Conservation (phyloP, 2,797 vertebrate genomes). For the Anguilla pacifica region DNA sequence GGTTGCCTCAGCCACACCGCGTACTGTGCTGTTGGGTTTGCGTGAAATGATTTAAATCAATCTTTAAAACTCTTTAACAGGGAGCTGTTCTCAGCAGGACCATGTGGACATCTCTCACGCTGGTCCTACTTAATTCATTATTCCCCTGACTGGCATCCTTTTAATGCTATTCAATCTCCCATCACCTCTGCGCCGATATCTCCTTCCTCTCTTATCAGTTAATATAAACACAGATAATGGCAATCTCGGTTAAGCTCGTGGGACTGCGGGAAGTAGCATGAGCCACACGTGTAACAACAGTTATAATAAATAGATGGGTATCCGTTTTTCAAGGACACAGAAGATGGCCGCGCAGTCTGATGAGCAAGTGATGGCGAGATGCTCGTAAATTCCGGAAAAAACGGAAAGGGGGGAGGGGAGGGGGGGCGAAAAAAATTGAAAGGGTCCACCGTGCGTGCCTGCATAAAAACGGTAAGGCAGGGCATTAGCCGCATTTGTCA, state of each 20-base stretch:
- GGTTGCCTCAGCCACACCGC: not conserved
- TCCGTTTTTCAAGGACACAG: constrained; percentile 12
- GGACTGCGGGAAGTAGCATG: not conserved
- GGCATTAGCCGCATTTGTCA: not conserved
- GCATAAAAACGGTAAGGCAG: not conserved
- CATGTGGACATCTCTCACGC: constrained; percentile 48
- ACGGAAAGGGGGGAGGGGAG: not conserved
- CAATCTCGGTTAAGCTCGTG: constrained; percentile 36
- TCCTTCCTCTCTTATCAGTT: constrained; percentile 48
- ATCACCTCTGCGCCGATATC: constrained; percentile 47
- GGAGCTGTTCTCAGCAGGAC: constrained; percentile 41
- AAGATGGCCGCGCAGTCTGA: not conserved
- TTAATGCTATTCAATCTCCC: constrained; percentile 55
- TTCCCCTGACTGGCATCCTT: constrained; percentile 55
- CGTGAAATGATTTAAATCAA: not conserved
- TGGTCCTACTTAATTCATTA: constrained; percentile 47
- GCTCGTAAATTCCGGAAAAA: constrained; percentile 3
- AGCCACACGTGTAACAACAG: not conserved
- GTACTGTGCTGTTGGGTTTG: not conserved
- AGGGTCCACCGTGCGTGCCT: not conserved
- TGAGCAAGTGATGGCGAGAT: not conserved
- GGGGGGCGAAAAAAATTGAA: not conserved
- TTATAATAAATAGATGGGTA: not conserved
- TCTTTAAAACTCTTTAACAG: constrained; percentile 31
- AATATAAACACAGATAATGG: constrained; percentile 54